Conservation (phyloP, 2,888 invertebrate species). For the Coremacera marginata region DNA sequence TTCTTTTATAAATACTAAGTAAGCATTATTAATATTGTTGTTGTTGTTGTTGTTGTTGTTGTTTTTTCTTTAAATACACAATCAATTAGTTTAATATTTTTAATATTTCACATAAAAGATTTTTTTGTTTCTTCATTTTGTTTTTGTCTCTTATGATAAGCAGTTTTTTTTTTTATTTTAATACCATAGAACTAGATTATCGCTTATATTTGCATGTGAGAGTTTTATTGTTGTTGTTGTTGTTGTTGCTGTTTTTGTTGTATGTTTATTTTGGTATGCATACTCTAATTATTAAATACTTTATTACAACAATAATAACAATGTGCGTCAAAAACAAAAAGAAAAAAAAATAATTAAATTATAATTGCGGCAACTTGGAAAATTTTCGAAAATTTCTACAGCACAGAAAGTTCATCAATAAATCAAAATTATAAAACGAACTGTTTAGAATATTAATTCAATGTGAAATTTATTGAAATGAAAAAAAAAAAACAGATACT, state of each 20-base stretch:
- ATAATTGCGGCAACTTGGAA: background rate
- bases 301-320: conserved; percentile 29
- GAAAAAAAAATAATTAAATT: background rate
- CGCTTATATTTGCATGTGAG: conserved; percentile 17
- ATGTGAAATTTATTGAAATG: background rate
- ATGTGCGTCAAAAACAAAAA: conserved; percentile 29
- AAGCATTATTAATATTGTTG: conserved; percentile 14
- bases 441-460: background rate
- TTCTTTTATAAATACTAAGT: conserved; percentile 5
- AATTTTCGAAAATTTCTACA: conserved; percentile 2
- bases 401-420: background rate
- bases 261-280: conserved; percentile 20
- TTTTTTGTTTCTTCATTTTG: background rate
- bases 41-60: background rate
- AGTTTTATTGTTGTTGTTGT: conserved; percentile 25
- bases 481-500: background rate
- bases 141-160: conserved; percentile 13
- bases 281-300: conserved; percentile 2
- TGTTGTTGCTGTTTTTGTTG: background rate
- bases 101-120: conserved; percentile 9
- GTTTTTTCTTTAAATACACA: background rate
- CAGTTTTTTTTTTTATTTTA: conserved; percentile 11
- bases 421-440: background rate
- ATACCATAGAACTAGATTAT: conserved; percentile 25
- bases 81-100: conserved; percentile 21